phyloP scores from a whole-genome alignment of 2,888 invertebrate genomes.

The Euphydryas editha region DNA sequence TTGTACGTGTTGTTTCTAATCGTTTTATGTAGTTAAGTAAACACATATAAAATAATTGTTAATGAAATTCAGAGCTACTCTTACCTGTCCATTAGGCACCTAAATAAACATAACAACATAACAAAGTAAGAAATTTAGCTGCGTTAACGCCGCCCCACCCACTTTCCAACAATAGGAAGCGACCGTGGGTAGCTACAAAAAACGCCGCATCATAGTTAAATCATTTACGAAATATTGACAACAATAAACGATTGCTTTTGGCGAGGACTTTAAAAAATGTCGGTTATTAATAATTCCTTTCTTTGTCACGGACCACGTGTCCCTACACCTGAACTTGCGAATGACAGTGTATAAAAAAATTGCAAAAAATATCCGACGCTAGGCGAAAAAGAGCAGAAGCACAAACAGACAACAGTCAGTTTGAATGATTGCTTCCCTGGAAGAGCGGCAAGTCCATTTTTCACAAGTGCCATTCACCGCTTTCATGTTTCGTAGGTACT shows the following conservation, averaged over 20 bases:
- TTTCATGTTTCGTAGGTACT: slow-evolving; percentile 75
- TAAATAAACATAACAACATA: slow-evolving; percentile 79
- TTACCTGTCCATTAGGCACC: slow-evolving; percentile 78
- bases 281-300: slow-evolving; percentile 82
- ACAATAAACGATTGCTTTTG: slow-evolving; percentile 73
- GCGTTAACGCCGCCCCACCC: slow-evolving; percentile 67
- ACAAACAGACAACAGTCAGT: slow-evolving; percentile 82
- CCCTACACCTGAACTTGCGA: slow-evolving; percentile 81
- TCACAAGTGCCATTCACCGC: slow-evolving; percentile 84
- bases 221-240: slow-evolving; percentile 83
- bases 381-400: slow-evolving; percentile 80
- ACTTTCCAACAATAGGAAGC: slow-evolving; percentile 61
- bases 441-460: slow-evolving; percentile 84
- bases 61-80: slow-evolving; percentile 52
- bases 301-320: slow-evolving; percentile 81
- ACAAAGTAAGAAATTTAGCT: slow-evolving; percentile 67
- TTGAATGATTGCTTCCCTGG: slow-evolving; percentile 84
- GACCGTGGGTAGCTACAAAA: slow-evolving; percentile 66
- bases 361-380: slow-evolving; percentile 69
- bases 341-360: slow-evolving; percentile 77
- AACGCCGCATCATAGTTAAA: slow-evolving; percentile 79
- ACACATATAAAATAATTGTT: slow-evolving; percentile 32
- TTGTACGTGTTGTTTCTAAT: slow-evolving; percentile 17
- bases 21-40: slow-evolving; percentile 17
- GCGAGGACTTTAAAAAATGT: slow-evolving; percentile 79